phyloP scores from a whole-genome alignment of 2,797 vertebrate genomes.

The Potorous gilbertii region DNA sequence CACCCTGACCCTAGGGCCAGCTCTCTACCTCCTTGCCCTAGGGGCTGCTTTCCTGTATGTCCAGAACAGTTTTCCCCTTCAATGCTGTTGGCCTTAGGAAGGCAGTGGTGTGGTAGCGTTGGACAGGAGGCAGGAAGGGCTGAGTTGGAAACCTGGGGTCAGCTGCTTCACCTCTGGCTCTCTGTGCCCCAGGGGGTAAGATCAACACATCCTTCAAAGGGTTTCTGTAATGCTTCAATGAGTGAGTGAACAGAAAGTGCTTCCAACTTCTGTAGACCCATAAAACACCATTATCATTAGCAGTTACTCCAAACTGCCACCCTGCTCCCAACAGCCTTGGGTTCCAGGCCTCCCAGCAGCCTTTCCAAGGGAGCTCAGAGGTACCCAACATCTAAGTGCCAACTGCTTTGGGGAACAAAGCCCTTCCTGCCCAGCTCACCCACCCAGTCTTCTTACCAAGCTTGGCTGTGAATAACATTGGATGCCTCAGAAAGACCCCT shows the following conservation, averaged over 20 bases:
- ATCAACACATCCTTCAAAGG: not conserved
- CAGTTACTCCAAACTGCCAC: not conserved
- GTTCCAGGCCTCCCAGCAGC: not conserved
- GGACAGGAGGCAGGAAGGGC: not conserved
- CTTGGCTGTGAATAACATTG: not conserved
- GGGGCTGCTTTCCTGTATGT: not conserved
- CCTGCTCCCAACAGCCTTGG: not conserved
- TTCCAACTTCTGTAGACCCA: no score
- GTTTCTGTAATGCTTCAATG: not conserved
- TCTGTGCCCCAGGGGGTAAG: not conserved
- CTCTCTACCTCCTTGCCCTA: not conserved
- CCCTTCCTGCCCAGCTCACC: not conserved
- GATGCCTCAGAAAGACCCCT: no score
- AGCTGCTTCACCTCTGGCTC: not conserved
- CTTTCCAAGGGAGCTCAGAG: not conserved
- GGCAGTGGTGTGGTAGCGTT: not conserved
- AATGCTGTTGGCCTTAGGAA: not conserved
- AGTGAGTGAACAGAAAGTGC: no score
- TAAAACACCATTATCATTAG: accelerated
- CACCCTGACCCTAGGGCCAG: no score
- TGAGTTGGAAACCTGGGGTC: not conserved
- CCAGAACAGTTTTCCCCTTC: not conserved
- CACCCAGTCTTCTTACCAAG: not conserved
- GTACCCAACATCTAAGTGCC: not conserved
- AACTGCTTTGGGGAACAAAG: not conserved